Conservation (phyloP, 2,888 invertebrate species). For the Ichneumon xanthorius region DNA sequence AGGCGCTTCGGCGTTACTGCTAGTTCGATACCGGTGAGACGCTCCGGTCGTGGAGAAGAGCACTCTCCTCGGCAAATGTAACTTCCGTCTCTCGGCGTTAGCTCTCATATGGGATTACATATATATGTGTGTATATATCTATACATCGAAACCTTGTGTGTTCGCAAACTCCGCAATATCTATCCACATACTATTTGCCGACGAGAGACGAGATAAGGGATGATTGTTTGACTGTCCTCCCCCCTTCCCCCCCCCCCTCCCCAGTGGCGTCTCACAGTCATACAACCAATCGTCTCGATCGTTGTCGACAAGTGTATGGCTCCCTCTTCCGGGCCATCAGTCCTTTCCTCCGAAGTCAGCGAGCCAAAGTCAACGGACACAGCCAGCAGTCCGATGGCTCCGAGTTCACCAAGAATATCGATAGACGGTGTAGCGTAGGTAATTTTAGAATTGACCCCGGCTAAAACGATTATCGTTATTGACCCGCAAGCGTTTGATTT, state of each 20-base stretch:
- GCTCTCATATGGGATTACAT: neutral
- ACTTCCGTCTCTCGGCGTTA: constrained; percentile 45
- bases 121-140: constrained; percentile 27
- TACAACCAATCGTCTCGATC: constrained; percentile 33
- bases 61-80: constrained; percentile 53
- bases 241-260: neutral
- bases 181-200: constrained; percentile 58
- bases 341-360: constrained; percentile 17
- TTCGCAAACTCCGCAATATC: constrained; percentile 57
- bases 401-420: constrained; percentile 21
- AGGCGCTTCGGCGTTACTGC: constrained; percentile 33
- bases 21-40: constrained; percentile 49
- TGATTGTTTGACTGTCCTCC: constrained; percentile 62
- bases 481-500: constrained; percentile 8
- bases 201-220: constrained; percentile 60
- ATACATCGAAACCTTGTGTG: constrained; percentile 45
- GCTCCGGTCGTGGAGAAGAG: constrained; percentile 25
- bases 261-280: constrained; percentile 14
- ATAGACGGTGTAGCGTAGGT: neutral
- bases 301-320: neutral
- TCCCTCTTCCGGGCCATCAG: neutral
- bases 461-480: constrained; percentile 17
- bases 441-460: constrained; percentile 22
- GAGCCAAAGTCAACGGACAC: constrained; percentile 24
- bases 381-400: neutral